Evolutionary conservation across 2,797 vertebrate genomes (phyloP).

Genomic region (Cyprinella venusta): DNA sequence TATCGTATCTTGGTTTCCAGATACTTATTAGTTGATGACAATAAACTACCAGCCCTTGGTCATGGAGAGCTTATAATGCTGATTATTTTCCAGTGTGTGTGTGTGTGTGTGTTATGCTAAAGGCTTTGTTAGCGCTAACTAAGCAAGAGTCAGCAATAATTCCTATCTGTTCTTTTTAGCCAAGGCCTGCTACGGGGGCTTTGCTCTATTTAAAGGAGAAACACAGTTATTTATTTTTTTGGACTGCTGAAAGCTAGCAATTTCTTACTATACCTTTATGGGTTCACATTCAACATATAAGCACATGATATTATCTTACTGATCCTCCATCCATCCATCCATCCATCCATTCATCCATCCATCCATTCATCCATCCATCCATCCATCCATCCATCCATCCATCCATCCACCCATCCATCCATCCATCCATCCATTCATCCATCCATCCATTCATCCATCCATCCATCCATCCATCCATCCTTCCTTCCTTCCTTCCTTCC

Average conservation of each 20-base stretch:
- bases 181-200: not conserved
- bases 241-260: not conserved
- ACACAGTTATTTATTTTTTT: too few species aligned
- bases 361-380: too few species aligned
- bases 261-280: not conserved
- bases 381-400: too few species aligned
- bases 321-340: too few species aligned
- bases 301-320: not conserved
- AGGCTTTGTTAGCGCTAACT: constrained; percentile 11
- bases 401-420: too few species aligned
- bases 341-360: too few species aligned
- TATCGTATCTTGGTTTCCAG: constrained; percentile 15
- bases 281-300: not conserved
- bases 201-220: constrained; percentile 1
- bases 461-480: too few species aligned
- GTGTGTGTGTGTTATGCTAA: not conserved
- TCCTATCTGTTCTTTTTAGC: not conserved
- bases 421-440: too few species aligned
- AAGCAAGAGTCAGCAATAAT: constrained; percentile 21
- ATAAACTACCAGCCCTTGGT: constrained; percentile 21
- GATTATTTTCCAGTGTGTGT: not conserved
- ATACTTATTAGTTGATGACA: constrained; percentile 17
- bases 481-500: too few species aligned
- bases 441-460: too few species aligned
- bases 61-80: not conserved